Evolutionary conservation across 2,797 vertebrate species (phyloP).

Genomic region (Cuniculus paca): DNA sequence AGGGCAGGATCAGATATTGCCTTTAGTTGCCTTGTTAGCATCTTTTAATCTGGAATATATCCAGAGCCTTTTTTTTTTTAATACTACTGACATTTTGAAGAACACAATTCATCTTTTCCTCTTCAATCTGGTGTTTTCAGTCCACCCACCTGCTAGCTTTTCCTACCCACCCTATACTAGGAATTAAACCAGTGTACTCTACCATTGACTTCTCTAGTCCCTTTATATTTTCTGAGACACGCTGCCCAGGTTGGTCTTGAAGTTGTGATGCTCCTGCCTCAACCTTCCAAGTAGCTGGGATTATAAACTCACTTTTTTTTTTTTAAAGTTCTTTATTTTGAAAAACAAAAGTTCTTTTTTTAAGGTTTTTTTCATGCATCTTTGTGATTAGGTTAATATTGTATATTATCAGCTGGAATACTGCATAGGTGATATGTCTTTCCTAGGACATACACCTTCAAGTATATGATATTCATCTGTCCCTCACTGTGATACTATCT

Average conservation of each 20-base stretch:
- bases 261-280: not conserved
- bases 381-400: not conserved
- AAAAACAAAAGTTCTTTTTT: not conserved
- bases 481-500: not conserved
- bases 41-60: conserved; percentile 40
- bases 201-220: not conserved
- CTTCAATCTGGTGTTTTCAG: not conserved
- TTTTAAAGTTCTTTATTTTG: not conserved
- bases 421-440: not conserved
- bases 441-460: not conserved
- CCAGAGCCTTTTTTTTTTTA: not conserved
- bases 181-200: not conserved
- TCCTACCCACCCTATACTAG: not conserved
- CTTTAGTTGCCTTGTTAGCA: not conserved
- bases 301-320: not conserved
- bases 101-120: not conserved
- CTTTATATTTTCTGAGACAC: not conserved
- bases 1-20: not conserved
- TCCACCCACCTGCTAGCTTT: not conserved
- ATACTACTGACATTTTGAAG: not conserved
- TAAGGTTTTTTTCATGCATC: conserved; percentile 16
- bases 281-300: not conserved
- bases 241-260: not conserved
- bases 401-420: not conserved
- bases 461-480: not conserved